Base-by-base conservation (phyloP, 2,888 invertebrate species). In the Ptilodon capucinus region DNA sequence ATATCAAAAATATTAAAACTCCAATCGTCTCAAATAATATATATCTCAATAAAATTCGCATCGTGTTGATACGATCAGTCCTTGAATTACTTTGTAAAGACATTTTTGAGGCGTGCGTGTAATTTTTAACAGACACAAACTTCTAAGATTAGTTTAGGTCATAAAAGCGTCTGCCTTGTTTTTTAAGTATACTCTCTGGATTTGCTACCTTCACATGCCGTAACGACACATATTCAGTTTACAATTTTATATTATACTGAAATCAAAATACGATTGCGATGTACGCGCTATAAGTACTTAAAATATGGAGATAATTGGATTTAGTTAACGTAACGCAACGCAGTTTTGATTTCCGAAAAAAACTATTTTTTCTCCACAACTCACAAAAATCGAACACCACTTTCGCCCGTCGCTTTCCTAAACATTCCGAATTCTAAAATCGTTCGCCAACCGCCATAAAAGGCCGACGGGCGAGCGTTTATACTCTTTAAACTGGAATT, bases 401-500 rank as follows among this genome's bases (percentile, higher is more conserved):
- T 16, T 17, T 17, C 17, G 14, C 35, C n/a, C 11, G 14, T 35
- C 4, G 11, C 35, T 16, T 35, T 35, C 35, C 35, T 35, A 51
- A 49, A 51, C 40, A 44, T 54, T 60, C 44, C 19, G 45, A 44
- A 54, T 61, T 54, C 34, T 45, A 46, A 60, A 51, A 51, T 52
- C 43, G 42, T 48, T 50, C 42, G 44, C 34, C 25, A 40, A 30
- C 34, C n/a, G 19, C 56, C 46, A 42, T 56, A 57, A 52, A 57
- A 40, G 52, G 48, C 23, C 13, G 14, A 23, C 23, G 13, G 23
- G 2, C 19, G 39, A 14, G 17, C 28, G 14, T 16, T 13, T 16
- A 44, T 39, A 36, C 42, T 61, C 40, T 51, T 61, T 51, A 64
- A 62, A 64, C 58, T 64, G 56, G 64, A 64, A 60, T 65, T 51